phyloP scores from a whole-genome alignment of 1,140 invertebrate genomes.

The Drosophila fuyamai region DNA sequence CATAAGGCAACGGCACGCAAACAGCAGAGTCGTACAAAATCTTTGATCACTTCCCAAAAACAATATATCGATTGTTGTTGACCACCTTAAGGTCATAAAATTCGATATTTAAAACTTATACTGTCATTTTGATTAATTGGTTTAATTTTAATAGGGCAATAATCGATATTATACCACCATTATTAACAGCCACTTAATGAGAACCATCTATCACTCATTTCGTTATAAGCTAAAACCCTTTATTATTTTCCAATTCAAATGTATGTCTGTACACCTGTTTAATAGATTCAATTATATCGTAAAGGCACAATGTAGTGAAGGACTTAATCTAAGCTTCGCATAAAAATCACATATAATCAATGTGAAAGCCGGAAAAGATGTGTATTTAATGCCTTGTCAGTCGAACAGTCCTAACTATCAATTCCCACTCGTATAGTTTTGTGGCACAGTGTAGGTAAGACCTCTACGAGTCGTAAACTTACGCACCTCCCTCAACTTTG shows the following conservation, averaged over 20 bases:
- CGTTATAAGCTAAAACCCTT: no score
- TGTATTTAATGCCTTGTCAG: conserved; percentile 1
- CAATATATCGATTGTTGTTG: not conserved
- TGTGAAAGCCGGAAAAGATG: not conserved
- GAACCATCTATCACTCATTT: not conserved
- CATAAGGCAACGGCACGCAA: conserved; percentile 3
- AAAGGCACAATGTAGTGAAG: not conserved
- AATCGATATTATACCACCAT: no score
- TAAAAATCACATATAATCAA: not conserved
- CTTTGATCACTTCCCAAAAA: not conserved
- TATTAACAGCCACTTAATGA: not conserved
- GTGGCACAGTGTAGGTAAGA: not conserved
- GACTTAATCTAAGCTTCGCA: not conserved
- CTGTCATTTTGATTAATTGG: not conserved
- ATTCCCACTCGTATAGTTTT: not conserved
- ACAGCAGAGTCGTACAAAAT: not conserved
- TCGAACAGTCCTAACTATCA: not conserved
- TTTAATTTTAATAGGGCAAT: not conserved
- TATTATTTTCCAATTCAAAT: no score
- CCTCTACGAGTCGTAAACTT: conserved; percentile 3
- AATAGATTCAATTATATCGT: not conserved
- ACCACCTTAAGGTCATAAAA: not conserved
- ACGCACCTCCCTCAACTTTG: conserved; percentile 5
- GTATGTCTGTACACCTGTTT: no score
- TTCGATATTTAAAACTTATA: not conserved